These are phyloP conservation scores for Reticulitermes speratus DNA, from an alignment of 1,140 invertebrate genomes.

Conservation along the genomic window DNA sequence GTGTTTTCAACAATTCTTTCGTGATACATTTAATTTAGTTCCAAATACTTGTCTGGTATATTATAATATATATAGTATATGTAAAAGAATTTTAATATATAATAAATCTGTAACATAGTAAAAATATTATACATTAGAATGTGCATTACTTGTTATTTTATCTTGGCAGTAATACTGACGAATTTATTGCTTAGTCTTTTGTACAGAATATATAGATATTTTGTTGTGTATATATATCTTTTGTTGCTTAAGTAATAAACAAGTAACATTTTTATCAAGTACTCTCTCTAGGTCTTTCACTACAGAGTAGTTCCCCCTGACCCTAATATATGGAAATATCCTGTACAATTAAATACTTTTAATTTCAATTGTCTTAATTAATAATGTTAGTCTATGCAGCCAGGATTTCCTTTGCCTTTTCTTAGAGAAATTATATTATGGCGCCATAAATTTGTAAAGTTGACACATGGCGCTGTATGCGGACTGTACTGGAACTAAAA, in stretches of 20 bases:
- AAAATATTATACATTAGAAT: neutral
- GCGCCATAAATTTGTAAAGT: neutral
- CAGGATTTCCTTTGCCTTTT: neutral
- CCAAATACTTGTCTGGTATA: neutral
- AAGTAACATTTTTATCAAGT: neutral
- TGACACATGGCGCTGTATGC: neutral
- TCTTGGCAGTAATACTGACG: neutral
- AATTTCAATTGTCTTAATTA: neutral
- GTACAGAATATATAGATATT: neutral
- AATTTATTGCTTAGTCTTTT: no score
- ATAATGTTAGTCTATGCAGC: neutral
- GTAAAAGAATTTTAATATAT: neutral
- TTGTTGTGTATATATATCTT: neutral
- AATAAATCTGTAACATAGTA: neutral
- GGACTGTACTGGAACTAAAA: slow-evolving; percentile 1
- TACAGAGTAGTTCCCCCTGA: neutral
- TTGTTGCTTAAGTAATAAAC: neutral
- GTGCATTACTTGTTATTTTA: neutral
- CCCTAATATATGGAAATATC: neutral
- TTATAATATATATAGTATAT: neutral
- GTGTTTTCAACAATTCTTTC: neutral
- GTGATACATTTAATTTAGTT: neutral
- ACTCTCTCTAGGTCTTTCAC: neutral
- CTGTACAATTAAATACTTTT: neutral
- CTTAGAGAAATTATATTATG: neutral